Percentiles rank a stretch among this genome's conserved stretches.
Conservation (phyloP, 2,797 vertebrate genomes). For the Cebuella pygmaea region DNA sequence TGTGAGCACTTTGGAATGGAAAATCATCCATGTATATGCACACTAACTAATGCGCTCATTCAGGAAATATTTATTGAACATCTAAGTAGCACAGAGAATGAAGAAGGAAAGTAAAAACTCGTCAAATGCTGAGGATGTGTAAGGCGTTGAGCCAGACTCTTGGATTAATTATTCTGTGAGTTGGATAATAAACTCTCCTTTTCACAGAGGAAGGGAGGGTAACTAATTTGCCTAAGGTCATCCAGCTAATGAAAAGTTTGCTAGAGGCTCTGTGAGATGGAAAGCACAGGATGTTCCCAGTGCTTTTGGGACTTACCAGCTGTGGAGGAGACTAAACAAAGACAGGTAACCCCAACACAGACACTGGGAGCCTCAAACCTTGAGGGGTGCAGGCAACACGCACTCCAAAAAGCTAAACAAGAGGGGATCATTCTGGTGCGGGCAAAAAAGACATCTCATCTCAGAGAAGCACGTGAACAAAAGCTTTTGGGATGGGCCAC, state of each 20-base stretch:
- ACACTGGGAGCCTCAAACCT: not conserved
- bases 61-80: not conserved
- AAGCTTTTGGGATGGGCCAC: not conserved
- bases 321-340: not conserved
- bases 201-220: not conserved
- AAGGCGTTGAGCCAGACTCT: not conserved
- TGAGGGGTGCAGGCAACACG: too few relatives aligned
- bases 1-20: not conserved
- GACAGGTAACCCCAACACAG: not conserved
- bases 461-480: not conserved
- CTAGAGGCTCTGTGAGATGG: not conserved
- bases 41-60: not conserved
- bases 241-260: not conserved
- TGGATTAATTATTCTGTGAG: not conserved
- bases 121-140: not conserved
- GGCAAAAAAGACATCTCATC: not conserved
- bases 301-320: not conserved
- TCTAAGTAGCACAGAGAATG: not conserved
- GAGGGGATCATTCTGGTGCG: not conserved
- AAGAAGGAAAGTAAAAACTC: not conserved
- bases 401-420: not conserved
- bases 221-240: not conserved
- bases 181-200: not conserved
- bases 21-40: not conserved
- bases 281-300: not conserved